A percentile compares a stretch with the other conserved stretches of the same genome.
These are phyloP conservation scores for Drosophila guanche DNA, from an alignment of 1,140 invertebrate genomes.

Conservation along the genomic window DNA sequence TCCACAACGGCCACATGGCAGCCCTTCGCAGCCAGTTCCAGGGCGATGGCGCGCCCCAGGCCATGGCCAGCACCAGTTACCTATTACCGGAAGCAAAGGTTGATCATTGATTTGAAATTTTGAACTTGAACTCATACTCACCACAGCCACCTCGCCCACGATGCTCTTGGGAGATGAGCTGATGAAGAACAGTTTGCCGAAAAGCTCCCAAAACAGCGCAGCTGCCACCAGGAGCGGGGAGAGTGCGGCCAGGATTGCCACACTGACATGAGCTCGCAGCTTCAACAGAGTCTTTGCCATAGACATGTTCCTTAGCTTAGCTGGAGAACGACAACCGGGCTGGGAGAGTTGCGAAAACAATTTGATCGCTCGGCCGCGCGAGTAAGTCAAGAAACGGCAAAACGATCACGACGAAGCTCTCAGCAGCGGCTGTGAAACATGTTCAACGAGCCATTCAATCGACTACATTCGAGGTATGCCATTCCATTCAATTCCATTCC, in stretches of 20 bases:
- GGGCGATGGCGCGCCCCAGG: slow-evolving; percentile 45
- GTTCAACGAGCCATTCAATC: too few relatives aligned
- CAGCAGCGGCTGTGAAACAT: slow-evolving; percentile 21
- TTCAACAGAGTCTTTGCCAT: slow-evolving; percentile 9
- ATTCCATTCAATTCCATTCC: slow-evolving; percentile 10
- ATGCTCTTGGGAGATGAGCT: slow-evolving; percentile 11
- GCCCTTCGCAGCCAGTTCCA: slow-evolving; percentile 54
- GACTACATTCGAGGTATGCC: slow-evolving; percentile 4
- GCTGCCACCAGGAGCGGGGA: slow-evolving; percentile 33
- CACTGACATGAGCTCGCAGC: slow-evolving; percentile 3
- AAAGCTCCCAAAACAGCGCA: slow-evolving; percentile 25
- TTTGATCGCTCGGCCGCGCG: slow-evolving; percentile 16
- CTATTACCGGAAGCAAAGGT: slow-evolving; percentile 2
- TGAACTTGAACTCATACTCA: slow-evolving; percentile 35
- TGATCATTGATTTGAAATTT: not conserved
- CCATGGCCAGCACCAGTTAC: slow-evolving; percentile 64
- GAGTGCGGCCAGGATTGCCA: slow-evolving; percentile 14
- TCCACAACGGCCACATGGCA: slow-evolving; percentile 59
- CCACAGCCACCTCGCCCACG: slow-evolving; percentile 59
- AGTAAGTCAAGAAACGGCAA: not conserved
- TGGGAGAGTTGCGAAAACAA: slow-evolving; percentile 25
- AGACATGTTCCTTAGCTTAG: slow-evolving; percentile 25
- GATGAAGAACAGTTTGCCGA: not conserved
- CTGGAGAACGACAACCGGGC: slow-evolving; percentile 6
- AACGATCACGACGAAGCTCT: not conserved